Evolutionary conservation across 2,113 vertebrate species (phyloP).

Genomic region (Scomber japonicus): DNA sequence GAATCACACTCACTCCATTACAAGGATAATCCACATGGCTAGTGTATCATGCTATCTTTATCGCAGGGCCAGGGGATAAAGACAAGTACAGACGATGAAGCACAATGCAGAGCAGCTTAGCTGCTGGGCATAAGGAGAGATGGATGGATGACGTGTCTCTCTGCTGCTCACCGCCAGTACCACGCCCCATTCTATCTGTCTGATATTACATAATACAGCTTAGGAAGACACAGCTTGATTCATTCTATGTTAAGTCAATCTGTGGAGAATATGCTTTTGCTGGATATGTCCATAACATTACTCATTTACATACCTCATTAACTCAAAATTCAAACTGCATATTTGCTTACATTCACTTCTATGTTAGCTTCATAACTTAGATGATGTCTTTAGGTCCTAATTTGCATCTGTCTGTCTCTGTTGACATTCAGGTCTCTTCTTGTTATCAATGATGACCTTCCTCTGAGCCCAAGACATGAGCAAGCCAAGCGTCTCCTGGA

Average conservation of each 20-base stretch:
- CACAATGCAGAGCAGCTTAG: constrained; percentile 81
- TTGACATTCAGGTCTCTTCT: constrained; percentile 83
- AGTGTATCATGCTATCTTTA: constrained; percentile 83
- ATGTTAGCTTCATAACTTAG: neutral
- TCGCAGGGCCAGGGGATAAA: constrained; percentile 77
- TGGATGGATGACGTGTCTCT: constrained; percentile 66
- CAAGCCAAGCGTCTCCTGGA: constrained; percentile 93
- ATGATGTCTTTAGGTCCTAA: neutral
- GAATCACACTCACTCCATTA: constrained; percentile 70
- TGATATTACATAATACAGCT: constrained; percentile 78
- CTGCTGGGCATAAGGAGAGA: constrained; percentile 61
- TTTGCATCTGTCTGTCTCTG: constrained; percentile 3
- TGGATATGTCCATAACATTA: constrained; percentile 47
- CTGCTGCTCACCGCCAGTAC: constrained; percentile 50
- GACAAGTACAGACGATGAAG: constrained; percentile 72
- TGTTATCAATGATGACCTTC: constrained; percentile 81
- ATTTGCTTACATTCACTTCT: neutral
- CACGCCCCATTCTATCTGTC: constrained; percentile 59
- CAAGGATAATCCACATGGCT: constrained; percentile 77
- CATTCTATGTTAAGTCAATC: constrained; percentile 54
- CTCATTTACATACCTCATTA: constrained; percentile 27
- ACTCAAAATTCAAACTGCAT: neutral
- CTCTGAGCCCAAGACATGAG: constrained; percentile 91
- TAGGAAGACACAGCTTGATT: constrained; percentile 63
- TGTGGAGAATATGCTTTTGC: constrained; percentile 40